Percentiles rank a stretch among this genome's conserved stretches.
Conservation (phyloP, 2,113 vertebrate species). For the Leptosomus discolor region DNA sequence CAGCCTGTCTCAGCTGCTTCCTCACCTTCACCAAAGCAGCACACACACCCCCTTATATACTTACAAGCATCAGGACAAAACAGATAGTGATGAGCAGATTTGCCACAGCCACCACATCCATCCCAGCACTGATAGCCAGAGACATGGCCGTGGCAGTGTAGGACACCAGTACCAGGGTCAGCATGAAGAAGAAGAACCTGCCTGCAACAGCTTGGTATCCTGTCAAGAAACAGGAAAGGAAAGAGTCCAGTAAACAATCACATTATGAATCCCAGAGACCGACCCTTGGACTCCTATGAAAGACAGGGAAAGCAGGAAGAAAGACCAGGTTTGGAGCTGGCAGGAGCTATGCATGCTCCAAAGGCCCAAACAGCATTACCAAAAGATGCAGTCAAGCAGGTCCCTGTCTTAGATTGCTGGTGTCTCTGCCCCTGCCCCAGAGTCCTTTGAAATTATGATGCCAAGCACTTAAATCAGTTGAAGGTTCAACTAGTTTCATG, state of each 20-base stretch:
- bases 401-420: background rate
- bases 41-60: background rate
- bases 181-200: slow-evolving; percentile 63
- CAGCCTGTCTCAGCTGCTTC: background rate
- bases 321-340: background rate
- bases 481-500: background rate
- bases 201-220: slow-evolving; percentile 50
- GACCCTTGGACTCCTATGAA: background rate
- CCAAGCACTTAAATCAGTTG: background rate
- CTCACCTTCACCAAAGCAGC: background rate
- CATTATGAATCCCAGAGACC: background rate
- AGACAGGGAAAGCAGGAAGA: background rate
- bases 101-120: slow-evolving; percentile 63
- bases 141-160: slow-evolving; percentile 67
- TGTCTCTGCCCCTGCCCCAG: background rate
- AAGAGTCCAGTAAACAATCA: background rate
- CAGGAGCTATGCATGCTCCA: background rate
- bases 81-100: slow-evolving; percentile 65
- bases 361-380: background rate
- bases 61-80: slow-evolving; percentile 72
- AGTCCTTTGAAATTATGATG: background rate
- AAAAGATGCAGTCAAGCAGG: background rate
- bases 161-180: slow-evolving; percentile 52
- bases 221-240: background rate
- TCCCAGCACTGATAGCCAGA: slow-evolving; percentile 69